Evolutionary conservation across 2,113 vertebrate species (phyloP).

Genomic region (Albula goreensis): DNA sequence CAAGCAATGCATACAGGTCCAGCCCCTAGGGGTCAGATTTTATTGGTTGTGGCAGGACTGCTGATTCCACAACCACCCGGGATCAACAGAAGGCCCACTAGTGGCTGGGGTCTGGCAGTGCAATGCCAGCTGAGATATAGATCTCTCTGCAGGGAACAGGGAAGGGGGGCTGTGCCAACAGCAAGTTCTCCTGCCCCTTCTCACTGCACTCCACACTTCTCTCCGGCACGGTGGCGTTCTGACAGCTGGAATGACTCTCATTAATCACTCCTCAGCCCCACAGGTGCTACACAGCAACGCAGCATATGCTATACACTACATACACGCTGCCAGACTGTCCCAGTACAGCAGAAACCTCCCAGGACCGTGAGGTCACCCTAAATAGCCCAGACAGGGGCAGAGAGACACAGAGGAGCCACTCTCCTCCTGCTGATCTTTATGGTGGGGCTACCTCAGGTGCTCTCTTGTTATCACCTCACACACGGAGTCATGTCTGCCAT

Average conservation of each 20-base stretch:
- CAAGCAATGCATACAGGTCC: background rate
- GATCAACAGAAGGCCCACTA: background rate
- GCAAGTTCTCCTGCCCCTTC: background rate
- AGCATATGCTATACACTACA: background rate
- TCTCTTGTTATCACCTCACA: background rate
- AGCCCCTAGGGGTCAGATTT: background rate
- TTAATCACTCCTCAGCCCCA: conserved; percentile 25
- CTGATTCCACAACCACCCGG: background rate
- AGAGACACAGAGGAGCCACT: background rate
- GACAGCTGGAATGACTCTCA: conserved; percentile 31
- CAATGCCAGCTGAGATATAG: background rate
- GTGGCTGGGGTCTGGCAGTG: background rate
- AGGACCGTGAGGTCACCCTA: background rate
- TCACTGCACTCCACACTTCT: background rate
- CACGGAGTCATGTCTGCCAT: background rate
- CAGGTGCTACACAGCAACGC: conserved; percentile 18
- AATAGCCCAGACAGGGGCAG: background rate
- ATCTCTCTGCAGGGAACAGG: background rate
- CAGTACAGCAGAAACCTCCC: background rate
- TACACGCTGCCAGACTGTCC: background rate
- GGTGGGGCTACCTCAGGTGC: background rate
- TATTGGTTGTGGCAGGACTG: background rate
- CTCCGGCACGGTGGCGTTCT: background rate
- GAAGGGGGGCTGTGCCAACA: background rate
- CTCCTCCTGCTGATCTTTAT: background rate